Percentiles rank a stretch among this genome's conserved stretches.
phyloP scores from a whole-genome alignment of 1,140 invertebrate species.

The Octopus sinensis region DNA sequence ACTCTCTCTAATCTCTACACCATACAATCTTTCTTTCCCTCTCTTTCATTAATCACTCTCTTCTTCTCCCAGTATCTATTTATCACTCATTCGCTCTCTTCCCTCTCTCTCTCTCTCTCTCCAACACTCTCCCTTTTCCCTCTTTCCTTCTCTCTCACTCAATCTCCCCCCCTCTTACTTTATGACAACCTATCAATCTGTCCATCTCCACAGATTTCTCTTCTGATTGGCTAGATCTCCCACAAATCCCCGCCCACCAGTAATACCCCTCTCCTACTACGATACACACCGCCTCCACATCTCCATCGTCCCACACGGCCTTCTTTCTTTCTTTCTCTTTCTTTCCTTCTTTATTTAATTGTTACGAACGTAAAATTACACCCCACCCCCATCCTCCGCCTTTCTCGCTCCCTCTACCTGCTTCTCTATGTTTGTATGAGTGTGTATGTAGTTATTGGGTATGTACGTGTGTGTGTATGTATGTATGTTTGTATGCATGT shows the following conservation, averaged over 20 bases:
- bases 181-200: too few relatives aligned
- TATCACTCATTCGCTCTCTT: neutral
- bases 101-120: too few relatives aligned
- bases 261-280: too few relatives aligned
- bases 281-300: neutral
- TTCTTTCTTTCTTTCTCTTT: conserved; percentile 3
- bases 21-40: neutral
- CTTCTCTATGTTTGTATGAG: neutral
- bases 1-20: neutral
- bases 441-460: neutral
- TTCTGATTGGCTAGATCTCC: too few relatives aligned
- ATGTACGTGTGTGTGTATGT: neutral
- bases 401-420: neutral
- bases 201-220: too few relatives aligned
- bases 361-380: neutral
- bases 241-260: too few relatives aligned
- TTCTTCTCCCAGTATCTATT: neutral
- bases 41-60: neutral
- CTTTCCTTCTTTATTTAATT: neutral
- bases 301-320: neutral
- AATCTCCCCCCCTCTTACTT: neutral
- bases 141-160: neutral
- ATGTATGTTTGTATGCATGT: neutral
- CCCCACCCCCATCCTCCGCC: neutral
- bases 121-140: neutral